phyloP scores from a whole-genome alignment of 2,888 invertebrate species.

The Scotopteryx bipunctaria region DNA sequence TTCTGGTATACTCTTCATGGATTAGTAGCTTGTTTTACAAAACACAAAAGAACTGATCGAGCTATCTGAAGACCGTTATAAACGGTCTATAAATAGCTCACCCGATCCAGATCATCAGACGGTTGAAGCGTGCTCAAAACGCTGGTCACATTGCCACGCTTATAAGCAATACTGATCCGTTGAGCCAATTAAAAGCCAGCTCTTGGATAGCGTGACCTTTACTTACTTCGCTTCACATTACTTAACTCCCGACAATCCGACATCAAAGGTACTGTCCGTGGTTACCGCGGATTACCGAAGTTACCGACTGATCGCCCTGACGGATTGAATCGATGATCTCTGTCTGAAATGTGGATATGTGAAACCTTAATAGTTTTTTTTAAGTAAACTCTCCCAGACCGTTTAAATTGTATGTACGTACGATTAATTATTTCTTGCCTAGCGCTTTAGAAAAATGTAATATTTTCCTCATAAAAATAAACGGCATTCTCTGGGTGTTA shows the following conservation, averaged over 20 bases:
- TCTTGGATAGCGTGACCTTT: no score
- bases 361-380: no score
- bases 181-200: background rate
- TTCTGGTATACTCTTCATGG: no score
- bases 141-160: no score
- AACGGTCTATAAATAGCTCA: no score
- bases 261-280: conserved; percentile 13
- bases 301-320: conserved; percentile 12
- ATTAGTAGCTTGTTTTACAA: no score
- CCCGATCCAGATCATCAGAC: no score
- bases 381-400: conserved; percentile 3
- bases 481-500: conserved; percentile 40
- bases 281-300: conserved; percentile 8
- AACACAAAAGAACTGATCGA: no score
- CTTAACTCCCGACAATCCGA: conserved; percentile 3
- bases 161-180: background rate
- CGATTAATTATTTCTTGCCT: conserved; percentile 17
- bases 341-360: no score
- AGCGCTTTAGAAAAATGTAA: conserved; percentile 39
- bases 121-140: no score
- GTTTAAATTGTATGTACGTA: conserved; percentile 8
- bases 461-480: conserved; percentile 38
- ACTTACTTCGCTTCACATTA: no score
- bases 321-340: conserved; percentile 2
- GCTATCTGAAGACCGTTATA: no score